Percentiles rank a stretch among this genome's conserved stretches.
phyloP scores from a whole-genome alignment of 2,113 vertebrate species.

The Lutjanus erythropterus region DNA sequence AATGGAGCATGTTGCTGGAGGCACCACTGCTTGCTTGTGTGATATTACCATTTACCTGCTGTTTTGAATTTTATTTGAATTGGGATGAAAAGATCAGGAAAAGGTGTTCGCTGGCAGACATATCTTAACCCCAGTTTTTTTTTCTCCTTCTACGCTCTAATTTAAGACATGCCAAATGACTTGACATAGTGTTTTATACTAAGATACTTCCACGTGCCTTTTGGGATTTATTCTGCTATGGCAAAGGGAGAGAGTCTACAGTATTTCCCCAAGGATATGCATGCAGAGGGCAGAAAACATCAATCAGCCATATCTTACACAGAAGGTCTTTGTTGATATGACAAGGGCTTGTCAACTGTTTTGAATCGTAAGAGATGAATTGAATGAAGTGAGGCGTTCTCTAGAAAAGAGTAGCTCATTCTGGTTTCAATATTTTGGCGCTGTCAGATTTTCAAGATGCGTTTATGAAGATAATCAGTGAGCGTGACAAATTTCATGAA shows the following conservation, averaged over 20 bases:
- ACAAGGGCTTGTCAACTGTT: constrained; percentile 69
- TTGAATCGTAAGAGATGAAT: constrained; percentile 41
- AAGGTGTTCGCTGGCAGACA: constrained; percentile 67
- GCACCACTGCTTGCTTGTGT: constrained; percentile 79
- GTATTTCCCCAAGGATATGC: constrained; percentile 79
- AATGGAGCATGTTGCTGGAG: constrained; percentile 81
- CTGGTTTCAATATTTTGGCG: not conserved
- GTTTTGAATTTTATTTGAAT: constrained; percentile 85
- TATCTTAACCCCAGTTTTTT: constrained; percentile 71
- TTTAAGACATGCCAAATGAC: constrained; percentile 75
- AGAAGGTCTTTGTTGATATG: constrained; percentile 69
- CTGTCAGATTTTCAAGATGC: not conserved
- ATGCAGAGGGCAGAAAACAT: constrained; percentile 80
- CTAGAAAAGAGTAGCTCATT: constrained; percentile 18
- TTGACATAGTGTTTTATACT: constrained; percentile 76
- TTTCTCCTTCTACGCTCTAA: constrained; percentile 65
- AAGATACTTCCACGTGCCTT: constrained; percentile 61
- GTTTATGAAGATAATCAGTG: not conserved
- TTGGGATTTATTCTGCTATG: constrained; percentile 76
- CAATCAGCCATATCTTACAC: constrained; percentile 71
- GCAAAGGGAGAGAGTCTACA: constrained; percentile 56
- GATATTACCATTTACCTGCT: constrained; percentile 84
- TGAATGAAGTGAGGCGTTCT: constrained; percentile 12
- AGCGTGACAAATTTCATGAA: not conserved
- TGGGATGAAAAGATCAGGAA: constrained; percentile 81